A percentile compares a stretch with the other conserved stretches of the same genome.
These are phyloP conservation scores for Acromyrmex heyeri DNA, from an alignment of 1,140 invertebrate species.

Conservation along the genomic window DNA sequence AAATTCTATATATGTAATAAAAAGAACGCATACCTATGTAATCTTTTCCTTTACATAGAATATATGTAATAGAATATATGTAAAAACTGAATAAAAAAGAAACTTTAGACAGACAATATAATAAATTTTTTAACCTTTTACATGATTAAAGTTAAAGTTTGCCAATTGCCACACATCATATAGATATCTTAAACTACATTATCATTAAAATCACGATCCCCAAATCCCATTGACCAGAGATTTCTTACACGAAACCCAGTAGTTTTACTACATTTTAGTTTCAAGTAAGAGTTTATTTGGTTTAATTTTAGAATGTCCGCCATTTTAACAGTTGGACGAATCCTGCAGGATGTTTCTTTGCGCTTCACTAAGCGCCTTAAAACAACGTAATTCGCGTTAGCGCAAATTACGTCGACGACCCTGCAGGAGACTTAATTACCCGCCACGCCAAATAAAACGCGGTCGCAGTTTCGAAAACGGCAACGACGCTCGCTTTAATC, in stretches of 20 bases:
- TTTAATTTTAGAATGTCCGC: slow-evolving; percentile 42
- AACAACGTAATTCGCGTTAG: slow-evolving; percentile 62
- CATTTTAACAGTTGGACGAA: slow-evolving; percentile 45
- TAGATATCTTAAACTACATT: slow-evolving; percentile 5
- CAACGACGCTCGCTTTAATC: slow-evolving; percentile 50
- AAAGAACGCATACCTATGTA: not conserved
- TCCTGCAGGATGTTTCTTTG: slow-evolving; percentile 44
- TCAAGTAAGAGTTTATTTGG: slow-evolving; percentile 16
- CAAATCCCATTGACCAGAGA: not conserved
- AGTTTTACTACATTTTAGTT: slow-evolving; percentile 11
- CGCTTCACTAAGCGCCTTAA: slow-evolving; percentile 50
- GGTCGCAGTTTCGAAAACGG: slow-evolving; percentile 51
- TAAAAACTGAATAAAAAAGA: not conserved
- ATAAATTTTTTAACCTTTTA: not conserved
- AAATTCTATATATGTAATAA: not conserved
- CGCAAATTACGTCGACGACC: slow-evolving; percentile 52
- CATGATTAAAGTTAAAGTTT: not conserved
- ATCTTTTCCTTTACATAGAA: not conserved
- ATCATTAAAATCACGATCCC: slow-evolving; percentile 23
- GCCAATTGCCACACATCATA: not conserved
- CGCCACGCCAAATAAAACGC: slow-evolving; percentile 46
- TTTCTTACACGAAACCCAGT: slow-evolving; percentile 3
- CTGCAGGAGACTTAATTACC: slow-evolving; percentile 54
- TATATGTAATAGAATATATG: not conserved
- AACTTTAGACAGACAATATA: not conserved